phyloP scores from a whole-genome alignment of 2,113 vertebrate genomes.

The Vulpes lagopus region DNA sequence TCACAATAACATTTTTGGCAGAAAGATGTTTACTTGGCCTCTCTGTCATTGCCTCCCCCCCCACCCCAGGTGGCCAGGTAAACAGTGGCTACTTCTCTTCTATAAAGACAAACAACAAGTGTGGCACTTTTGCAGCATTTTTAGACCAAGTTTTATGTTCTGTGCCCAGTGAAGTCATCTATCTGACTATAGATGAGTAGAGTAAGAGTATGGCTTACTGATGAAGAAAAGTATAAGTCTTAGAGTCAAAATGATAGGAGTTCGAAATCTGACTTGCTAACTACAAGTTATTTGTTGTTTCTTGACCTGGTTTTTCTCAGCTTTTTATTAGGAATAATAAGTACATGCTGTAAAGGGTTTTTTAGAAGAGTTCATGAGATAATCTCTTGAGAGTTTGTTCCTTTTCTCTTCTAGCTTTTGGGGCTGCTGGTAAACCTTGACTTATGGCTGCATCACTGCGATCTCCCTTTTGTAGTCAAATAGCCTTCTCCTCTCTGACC shows the following conservation, averaged over 20 bases:
- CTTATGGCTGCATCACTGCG: background rate
- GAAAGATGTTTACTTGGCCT: conserved; percentile 1
- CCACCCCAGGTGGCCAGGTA: background rate
- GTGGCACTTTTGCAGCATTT: background rate
- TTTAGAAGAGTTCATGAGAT: background rate
- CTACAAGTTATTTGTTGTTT: conserved; percentile 11
- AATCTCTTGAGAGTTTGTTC: background rate
- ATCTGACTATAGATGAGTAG: background rate
- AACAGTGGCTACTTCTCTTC: background rate
- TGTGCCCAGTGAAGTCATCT: background rate
- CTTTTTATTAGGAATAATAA: background rate
- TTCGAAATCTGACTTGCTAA: background rate
- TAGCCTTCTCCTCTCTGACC: background rate
- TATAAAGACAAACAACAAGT: background rate
- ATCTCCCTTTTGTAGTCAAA: background rate
- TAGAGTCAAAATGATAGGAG: background rate
- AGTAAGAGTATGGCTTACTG: background rate
- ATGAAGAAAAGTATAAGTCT: background rate
- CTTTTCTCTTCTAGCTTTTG: background rate
- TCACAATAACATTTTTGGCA: background rate
- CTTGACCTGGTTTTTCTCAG: background rate
- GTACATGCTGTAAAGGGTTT: background rate
- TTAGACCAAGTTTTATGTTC: background rate
- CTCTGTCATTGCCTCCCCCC: background rate
- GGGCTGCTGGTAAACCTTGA: background rate